Conservation (phyloP, 2,797 vertebrate genomes). For the Brachymystax lenok region DNA sequence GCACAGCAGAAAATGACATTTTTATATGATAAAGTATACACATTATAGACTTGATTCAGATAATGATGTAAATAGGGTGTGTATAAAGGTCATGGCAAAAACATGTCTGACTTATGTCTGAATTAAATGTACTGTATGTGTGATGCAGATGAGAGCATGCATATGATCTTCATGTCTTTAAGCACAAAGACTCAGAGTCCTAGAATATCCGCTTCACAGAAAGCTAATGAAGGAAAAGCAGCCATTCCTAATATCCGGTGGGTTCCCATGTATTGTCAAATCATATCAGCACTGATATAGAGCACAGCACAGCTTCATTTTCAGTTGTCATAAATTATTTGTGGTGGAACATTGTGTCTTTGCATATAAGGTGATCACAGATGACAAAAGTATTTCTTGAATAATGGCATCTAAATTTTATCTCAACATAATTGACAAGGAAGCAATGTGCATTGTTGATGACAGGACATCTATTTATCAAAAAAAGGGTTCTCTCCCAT, state of each 20-base stretch:
- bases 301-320: background rate
- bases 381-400: background rate
- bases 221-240: background rate
- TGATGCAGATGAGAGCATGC: slow-evolving; percentile 3
- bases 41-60: background rate
- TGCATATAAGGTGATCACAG: background rate
- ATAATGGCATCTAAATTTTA: background rate
- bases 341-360: background rate
- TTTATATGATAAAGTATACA: slow-evolving; percentile 1
- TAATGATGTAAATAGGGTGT: background rate
- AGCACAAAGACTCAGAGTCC: background rate
- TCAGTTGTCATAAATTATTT: background rate
- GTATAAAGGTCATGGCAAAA: background rate
- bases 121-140: slow-evolving; percentile 1
- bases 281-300: background rate
- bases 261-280: background rate
- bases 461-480: background rate
- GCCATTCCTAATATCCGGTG: background rate
- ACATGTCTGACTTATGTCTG: background rate
- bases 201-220: background rate
- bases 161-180: background rate
- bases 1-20: background rate
- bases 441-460: background rate
- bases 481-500: background rate
- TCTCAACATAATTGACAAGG: background rate